Conservation (phyloP, 2,888 invertebrate species). For the Campoplex nolae region DNA sequence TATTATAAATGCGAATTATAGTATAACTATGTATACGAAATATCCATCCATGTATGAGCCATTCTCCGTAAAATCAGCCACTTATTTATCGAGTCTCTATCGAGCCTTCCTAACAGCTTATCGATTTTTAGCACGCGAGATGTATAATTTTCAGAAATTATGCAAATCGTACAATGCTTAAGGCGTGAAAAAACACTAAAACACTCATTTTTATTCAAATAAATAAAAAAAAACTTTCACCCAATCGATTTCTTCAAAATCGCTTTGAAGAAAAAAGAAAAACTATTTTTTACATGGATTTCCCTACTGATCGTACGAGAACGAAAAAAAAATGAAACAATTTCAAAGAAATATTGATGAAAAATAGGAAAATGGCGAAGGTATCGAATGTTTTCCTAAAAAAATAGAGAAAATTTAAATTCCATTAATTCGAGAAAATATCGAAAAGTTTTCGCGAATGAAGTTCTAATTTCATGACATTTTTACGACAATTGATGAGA, state of each 20-base stretch:
- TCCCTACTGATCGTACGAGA: no score
- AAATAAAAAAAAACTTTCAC: background rate
- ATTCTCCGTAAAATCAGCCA: conserved; percentile 20
- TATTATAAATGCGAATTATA: conserved; percentile 62
- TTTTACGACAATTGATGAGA: background rate
- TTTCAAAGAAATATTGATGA: no score
- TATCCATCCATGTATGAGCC: conserved; percentile 15
- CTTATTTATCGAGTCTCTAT: background rate
- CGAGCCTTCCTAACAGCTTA: background rate
- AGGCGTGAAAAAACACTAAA: background rate
- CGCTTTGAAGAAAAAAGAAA: background rate
- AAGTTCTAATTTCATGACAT: background rate
- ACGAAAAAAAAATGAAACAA: no score
- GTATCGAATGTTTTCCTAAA: no score
- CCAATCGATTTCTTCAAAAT: background rate
- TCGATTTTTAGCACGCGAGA: background rate
- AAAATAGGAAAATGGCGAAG: no score
- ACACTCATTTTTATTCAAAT: background rate
- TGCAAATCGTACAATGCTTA: background rate
- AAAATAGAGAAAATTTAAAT: background rate
- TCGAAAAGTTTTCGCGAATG: background rate
- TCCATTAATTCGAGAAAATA: background rate
- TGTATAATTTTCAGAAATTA: background rate
- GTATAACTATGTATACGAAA: conserved; percentile 46
- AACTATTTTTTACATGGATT: background rate